Base-by-base conservation (phyloP, 64 coral and sea anemone genomes). In the Stichodactyla helianthus region DNA sequence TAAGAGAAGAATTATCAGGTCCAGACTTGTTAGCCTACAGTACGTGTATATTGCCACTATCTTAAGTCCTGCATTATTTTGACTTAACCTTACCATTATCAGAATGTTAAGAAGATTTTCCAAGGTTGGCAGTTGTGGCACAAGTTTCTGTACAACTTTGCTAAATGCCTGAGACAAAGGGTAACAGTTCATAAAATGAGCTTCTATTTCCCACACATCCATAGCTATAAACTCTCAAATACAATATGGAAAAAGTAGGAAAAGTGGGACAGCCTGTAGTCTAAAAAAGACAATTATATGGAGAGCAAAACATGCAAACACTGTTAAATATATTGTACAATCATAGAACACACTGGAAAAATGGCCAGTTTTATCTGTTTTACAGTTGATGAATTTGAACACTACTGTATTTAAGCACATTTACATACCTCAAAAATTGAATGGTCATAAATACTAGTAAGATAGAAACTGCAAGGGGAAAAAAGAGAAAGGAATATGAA, bases 401-500 rank as follows among this genome's bases (percentile, higher is more conserved):
- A 23, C 9, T 22, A n/a, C n/a, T n/a, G n/a, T n/a, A 53, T 83
- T 19, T 23, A 59, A 10, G 6, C 12, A 27, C 12, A 58, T 58
- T 10, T 14, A 35, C 68, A 11, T 93, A 99, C 97, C 97, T 99
- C 97, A 90, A 99, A 99, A 85, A 99, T 99, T 57, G 97, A 99
- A 64, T 99, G 97, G 83, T 99, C 97, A 83, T 99, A 99, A 83
- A 99, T 99, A 94, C 97, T 99, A 78, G 97, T 99, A 78, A 99
- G 68, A 83, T 99, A 99, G 74, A 99, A 99, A 76, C 97, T 99
- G 88, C 28, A 95, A 85, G n/a, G 25, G 4, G 27, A 31, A 65
- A 65, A 20, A 20, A 18, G 35, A 44, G 35, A 44, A 44, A 44
- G 35, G 35, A 44, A 44, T 44, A 44, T 44, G 35, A 44, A 44